phyloP scores from a whole-genome alignment of 1,140 invertebrate genomes.

The Drosophila jambulina region DNA sequence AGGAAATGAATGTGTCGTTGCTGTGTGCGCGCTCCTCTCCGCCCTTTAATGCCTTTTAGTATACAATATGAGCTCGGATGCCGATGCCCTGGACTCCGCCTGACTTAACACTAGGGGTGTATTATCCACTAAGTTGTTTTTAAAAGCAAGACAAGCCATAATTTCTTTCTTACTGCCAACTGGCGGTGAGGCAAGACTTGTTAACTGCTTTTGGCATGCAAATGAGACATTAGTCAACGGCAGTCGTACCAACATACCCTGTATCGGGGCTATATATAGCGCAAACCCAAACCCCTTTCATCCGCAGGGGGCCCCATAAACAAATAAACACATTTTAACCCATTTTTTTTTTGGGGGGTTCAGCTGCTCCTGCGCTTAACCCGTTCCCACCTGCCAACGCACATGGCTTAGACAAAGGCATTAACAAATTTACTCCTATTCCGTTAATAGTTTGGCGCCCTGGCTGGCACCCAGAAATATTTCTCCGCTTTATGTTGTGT shows the following conservation, averaged over 20 bases:
- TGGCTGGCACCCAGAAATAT: conserved; percentile 30
- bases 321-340: conserved; percentile 83
- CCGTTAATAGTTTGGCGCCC: conserved; percentile 79
- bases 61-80: neutral
- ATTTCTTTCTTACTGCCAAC: conserved; percentile 64
- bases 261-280: conserved; percentile 34
- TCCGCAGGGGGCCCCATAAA: conserved; percentile 61
- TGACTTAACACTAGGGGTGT: conserved; percentile 80
- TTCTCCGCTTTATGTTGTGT: conserved; percentile 24
- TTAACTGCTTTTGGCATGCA: conserved; percentile 84
- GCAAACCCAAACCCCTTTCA: conserved; percentile 39
- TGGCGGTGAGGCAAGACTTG: conserved; percentile 62
- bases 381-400: conserved; percentile 66
- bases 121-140: conserved; percentile 83
- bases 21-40: conserved; percentile 32
- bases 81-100: conserved; percentile 44
- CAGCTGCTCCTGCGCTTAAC: conserved; percentile 35
- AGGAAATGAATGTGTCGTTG: conserved; percentile 78
- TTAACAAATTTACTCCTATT: conserved; percentile 83
- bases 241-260: conserved; percentile 58
- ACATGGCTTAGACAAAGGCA: conserved; percentile 77
- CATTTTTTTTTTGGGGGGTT: conserved; percentile 50
- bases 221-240: conserved; percentile 83
- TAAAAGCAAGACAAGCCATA: conserved; percentile 82
- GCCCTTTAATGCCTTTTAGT: conserved; percentile 22